Evolutionary conservation across 2,888 invertebrate genomes (phyloP).

Genomic region (Eulithis testata): DNA sequence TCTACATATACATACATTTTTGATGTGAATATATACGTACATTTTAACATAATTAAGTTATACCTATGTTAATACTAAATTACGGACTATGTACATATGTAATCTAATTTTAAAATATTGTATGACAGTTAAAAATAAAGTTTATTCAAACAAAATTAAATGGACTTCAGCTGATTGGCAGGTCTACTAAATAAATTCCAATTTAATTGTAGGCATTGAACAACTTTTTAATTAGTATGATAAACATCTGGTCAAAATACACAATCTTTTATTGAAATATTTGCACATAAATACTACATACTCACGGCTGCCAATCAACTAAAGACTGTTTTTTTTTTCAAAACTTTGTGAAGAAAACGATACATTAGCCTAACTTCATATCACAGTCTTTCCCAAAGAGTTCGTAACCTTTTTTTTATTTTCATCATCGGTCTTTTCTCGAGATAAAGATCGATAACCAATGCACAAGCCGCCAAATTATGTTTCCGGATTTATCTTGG

Average conservation of each 20-base stretch:
- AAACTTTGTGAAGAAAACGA: constrained; percentile 21
- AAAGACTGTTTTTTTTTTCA: constrained; percentile 1
- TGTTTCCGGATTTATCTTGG: too few relatives aligned
- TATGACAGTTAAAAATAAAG: constrained; percentile 10
- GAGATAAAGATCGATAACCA: background rate
- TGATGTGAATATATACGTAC: background rate
- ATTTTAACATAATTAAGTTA: background rate
- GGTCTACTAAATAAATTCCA: constrained; percentile 14
- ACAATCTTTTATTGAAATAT: too few relatives aligned
- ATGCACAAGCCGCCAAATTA: too few relatives aligned
- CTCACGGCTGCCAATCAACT: background rate
- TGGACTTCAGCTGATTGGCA: background rate
- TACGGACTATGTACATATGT: background rate
- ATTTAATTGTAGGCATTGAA: background rate
- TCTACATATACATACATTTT: too few relatives aligned
- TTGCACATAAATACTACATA: background rate
- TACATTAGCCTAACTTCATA: constrained; percentile 14
- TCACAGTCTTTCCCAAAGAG: constrained; percentile 24
- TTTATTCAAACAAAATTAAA: background rate
- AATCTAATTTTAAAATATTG: constrained; percentile 7
- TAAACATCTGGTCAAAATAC: background rate
- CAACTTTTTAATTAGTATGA: background rate
- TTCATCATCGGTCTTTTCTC: background rate
- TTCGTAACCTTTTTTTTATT: constrained; percentile 17
- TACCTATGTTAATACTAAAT: background rate